Base-by-base conservation (phyloP, 2,797 vertebrate genomes). In the Uromys caudimaculatus region DNA sequence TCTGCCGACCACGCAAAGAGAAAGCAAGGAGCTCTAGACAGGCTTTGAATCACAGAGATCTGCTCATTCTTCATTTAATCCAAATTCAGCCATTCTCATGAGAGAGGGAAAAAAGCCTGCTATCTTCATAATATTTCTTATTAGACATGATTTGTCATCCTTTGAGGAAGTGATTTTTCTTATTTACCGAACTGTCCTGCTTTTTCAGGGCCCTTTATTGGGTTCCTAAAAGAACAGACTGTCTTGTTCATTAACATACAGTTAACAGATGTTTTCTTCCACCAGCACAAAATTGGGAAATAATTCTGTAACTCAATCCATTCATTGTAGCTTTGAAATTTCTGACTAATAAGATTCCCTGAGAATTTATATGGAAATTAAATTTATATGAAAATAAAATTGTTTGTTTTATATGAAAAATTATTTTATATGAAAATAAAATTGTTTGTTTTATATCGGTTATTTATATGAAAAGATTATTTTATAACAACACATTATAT, bases 211-310 rank as follows among this genome's bases (percentile, higher is more conserved):
- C n/a, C 96, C 85, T 96, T 97, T 97, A 90, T 97, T 95, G 85
- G 88, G 89, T 90, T 60, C 82, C 93, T 94, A 50, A 98, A 98
- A 98, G 98, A 98, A 98, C 98, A 98, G 97, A 98, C 98, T 96
- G 97, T 98, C 97, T 98, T 41, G 44, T 98, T 98, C 98, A 98
- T 99, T 98, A 98, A 98, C 98, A 98, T 98, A 98, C 97, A 97
- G 97, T 98, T 98, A 98, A 98, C 98, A 98, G 98, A 98, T 97
- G 96, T 98, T 98, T 97, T 95, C 97, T 98, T 97, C 97, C 97
- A 97, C 97, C 81, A 89, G 84, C 86, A 92, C 77, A 91, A 95
- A 97, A 97, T 98, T 98, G 98, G 93, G 97, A 98, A 98, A 98
- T 97, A 97, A 96, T 98, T 98, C 96, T 97, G 97, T 98, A 98